These are phyloP conservation scores for Larimichthys polyactis DNA, from an alignment of 2,113 vertebrate genomes.

Conservation along the genomic window DNA sequence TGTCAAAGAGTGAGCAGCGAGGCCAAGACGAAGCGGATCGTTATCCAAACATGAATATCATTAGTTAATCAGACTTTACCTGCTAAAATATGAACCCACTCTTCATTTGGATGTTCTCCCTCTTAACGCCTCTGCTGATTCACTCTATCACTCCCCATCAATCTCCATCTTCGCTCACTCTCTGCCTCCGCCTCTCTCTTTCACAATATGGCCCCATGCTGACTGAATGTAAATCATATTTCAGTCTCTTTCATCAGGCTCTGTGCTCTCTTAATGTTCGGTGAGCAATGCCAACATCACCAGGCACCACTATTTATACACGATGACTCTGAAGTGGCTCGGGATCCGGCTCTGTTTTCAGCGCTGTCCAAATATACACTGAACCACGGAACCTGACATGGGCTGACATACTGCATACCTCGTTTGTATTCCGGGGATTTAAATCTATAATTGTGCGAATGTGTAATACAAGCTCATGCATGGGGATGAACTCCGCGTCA, in stretches of 20 bases:
- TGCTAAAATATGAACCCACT: conserved; percentile 45
- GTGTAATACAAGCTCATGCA: conserved; percentile 49
- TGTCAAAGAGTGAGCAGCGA: conserved; percentile 13
- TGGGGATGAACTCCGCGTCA: conserved; percentile 37
- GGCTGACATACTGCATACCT: conserved; percentile 43
- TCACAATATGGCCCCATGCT: conserved; percentile 49
- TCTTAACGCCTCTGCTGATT: conserved; percentile 15
- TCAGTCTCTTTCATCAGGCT: conserved; percentile 82
- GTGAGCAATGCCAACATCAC: conserved; percentile 54
- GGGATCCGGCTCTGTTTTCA: conserved; percentile 69
- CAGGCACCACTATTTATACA: conserved; percentile 74
- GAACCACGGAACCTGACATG: conserved; percentile 37
- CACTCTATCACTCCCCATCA: conserved; percentile 37
- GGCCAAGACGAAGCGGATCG: conserved; percentile 42
- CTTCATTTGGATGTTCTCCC: conserved; percentile 36
- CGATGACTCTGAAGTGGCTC: conserved; percentile 42
- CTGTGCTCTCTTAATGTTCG: conserved; percentile 52
- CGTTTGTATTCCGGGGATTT: conserved; percentile 57
- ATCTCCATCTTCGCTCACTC: conserved; percentile 46
- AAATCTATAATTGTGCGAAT: conserved; percentile 56
- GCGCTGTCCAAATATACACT: conserved; percentile 63
- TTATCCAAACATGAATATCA: conserved; percentile 66
- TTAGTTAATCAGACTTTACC: conserved; percentile 65
- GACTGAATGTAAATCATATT: conserved; percentile 76
- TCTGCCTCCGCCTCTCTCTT: conserved; percentile 33